A percentile compares a stretch with the other conserved stretches of the same genome.
phyloP scores from a whole-genome alignment of 2,113 vertebrate genomes.

The Myiopsitta monachus region DNA sequence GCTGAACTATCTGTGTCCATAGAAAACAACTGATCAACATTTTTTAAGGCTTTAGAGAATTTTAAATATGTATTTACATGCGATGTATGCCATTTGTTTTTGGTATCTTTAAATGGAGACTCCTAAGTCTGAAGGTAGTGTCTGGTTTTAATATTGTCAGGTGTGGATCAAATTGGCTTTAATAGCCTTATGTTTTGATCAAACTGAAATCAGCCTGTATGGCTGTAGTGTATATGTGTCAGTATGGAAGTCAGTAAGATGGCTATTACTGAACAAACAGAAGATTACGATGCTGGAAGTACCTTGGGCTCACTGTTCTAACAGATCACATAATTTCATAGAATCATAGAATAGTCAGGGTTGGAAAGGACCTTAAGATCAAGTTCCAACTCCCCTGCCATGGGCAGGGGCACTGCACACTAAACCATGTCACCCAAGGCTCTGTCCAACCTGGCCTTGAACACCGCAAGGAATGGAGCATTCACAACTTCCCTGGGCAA shows the following conservation, averaged over 20 bases:
- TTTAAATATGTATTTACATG: slow-evolving; percentile 30
- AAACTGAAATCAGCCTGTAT: not conserved
- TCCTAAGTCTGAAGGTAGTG: slow-evolving; percentile 27
- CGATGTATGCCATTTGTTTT: slow-evolving; percentile 25
- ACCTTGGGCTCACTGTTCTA: not conserved
- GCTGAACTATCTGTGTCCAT: slow-evolving; percentile 7
- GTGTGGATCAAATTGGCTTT: not conserved
- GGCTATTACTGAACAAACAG: not conserved
- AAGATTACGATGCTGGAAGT: not conserved
- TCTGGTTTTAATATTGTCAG: not conserved
- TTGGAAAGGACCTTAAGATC: not conserved
- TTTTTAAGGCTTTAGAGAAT: slow-evolving; percentile 16
- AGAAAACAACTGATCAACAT: slow-evolving; percentile 24
- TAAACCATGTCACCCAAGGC: not conserved
- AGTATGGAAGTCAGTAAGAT: not conserved
- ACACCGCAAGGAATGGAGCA: not conserved
- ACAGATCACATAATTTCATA: not conserved
- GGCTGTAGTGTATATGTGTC: not conserved
- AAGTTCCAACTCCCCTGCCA: not conserved
- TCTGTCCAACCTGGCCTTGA: not conserved
- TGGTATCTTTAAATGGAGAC: slow-evolving; percentile 17
- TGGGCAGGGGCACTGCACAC: too few species aligned
- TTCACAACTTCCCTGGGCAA: not conserved
- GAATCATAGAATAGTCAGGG: not conserved
- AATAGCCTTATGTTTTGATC: not conserved